Evolutionary conservation across 2,888 invertebrate genomes (phyloP), one percentile per base, ranked within the genome.

Genomic region (Pantelozetes paolii): DNA sequence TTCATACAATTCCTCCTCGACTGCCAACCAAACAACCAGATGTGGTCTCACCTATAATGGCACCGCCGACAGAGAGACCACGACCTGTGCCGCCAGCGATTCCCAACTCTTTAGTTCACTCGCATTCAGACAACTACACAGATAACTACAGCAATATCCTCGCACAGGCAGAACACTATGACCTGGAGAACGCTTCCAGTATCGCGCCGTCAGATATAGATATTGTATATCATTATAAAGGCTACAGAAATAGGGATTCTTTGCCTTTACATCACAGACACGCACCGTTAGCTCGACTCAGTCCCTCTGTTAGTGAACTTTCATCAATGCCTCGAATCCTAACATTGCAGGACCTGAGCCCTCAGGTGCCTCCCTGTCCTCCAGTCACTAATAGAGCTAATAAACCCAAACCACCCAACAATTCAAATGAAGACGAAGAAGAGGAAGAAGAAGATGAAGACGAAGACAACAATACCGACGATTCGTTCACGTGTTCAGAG

Each of bases 131-230:
- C 20, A 73, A 70, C 18, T 73, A 69, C 42, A 59, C 45, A 0
- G 75, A 75, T 26, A 74, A 74, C 30, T 75, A 75, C 40, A 74
- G 74, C 23, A 74, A 75, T 59, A 71, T 75, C 18, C 30, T 75
- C 54, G 74, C 64, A 81, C 86, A 89, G 76, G 92, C 94, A 0
- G 94, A 95, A 81, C 94, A 94, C 82, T 97, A 97, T 81, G 96
- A 97, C 82, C 85, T 97, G 76, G 97, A 97, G 84, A 96, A 96
- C 83, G 95, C 96, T 1, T 95, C 94, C 82, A 95, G 94, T 0
- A 96, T 97, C 78, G 97, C 97, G 0, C 96, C 97, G 0, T 95
- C 95, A 1, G 97, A 97, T 81, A 95, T 95, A 78, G 96, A 97
- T 81, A 92, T 97, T 77, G 93, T 94, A 15, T 94, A 94, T 80